Evolutionary conservation across 2,888 invertebrate genomes (phyloP).

Genomic region (Leptopilina drosophilae): DNA sequence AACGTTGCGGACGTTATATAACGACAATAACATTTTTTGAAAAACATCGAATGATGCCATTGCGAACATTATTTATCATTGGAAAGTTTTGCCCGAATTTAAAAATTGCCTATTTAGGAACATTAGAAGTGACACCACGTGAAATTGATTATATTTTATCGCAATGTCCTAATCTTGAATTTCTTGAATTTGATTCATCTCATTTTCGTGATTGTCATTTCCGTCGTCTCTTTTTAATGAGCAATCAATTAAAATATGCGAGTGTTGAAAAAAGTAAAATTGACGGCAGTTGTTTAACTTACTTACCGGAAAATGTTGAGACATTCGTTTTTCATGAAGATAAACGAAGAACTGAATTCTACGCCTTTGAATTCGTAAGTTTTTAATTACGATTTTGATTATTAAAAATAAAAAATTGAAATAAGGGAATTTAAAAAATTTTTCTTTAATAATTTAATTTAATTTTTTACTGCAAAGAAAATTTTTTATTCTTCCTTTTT

Average conservation of each 20-base stretch:
- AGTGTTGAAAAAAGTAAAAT: background rate
- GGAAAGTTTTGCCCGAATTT: slow-evolving; percentile 7
- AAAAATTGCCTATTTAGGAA: slow-evolving; percentile 16
- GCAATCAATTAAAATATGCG: background rate
- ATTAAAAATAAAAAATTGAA: too few relatives aligned
- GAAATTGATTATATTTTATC: slow-evolving; percentile 21
- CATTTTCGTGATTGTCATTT: slow-evolving; percentile 18
- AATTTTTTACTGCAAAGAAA: too few relatives aligned
- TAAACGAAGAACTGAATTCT: background rate
- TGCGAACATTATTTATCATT: slow-evolving; percentile 14
- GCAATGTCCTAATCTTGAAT: slow-evolving; percentile 18
- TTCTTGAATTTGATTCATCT: background rate
- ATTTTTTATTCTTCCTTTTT: too few relatives aligned
- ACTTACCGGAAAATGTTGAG: background rate
- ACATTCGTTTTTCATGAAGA: slow-evolving; percentile 3
- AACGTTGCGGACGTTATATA: slow-evolving; percentile 25
- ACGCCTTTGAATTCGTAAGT: background rate
- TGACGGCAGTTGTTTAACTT: background rate
- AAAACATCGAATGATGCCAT: slow-evolving; percentile 22
- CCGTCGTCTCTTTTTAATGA: background rate
- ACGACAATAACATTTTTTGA: slow-evolving; percentile 22
- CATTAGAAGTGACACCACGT: slow-evolving; percentile 21
- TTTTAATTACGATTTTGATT: too few relatives aligned
- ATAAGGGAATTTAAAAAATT: too few relatives aligned
- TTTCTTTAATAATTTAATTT: too few relatives aligned